Percentiles rank a stretch among this genome's conserved stretches.
phyloP scores from a whole-genome alignment of 2,797 vertebrate genomes.

The Enteromius radiatus region DNA sequence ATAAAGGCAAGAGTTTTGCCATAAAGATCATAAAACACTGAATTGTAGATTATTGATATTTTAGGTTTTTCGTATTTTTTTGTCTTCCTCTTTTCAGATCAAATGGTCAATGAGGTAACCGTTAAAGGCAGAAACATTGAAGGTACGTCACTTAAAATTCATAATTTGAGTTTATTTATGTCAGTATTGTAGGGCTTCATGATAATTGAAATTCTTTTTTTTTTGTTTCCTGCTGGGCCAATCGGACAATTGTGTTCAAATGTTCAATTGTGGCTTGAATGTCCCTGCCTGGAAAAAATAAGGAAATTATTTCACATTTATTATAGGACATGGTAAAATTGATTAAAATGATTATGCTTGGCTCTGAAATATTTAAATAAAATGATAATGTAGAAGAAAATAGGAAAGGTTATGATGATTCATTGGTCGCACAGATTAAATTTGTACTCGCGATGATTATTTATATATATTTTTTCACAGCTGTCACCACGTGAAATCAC shows the following conservation, averaged over 20 bases:
- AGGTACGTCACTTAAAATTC: constrained; percentile 63
- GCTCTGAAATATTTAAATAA: neutral
- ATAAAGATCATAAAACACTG: neutral
- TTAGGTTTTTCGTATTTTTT: neutral
- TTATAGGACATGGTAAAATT: neutral
- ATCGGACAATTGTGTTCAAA: too few species aligned
- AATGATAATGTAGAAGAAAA: neutral
- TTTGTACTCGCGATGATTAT: neutral
- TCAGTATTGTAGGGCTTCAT: neutral
- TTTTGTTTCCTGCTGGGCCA: too few species aligned
- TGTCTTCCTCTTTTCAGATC: constrained; percentile 65
- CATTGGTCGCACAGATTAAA: neutral
- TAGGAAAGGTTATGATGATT: neutral
- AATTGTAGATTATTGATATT: neutral
- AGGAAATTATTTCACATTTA: neutral
- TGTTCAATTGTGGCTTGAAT: neutral
- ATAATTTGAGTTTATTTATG: neutral
- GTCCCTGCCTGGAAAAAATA: neutral
- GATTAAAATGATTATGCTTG: neutral
- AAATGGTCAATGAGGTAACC: constrained; percentile 64
- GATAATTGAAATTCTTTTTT: neutral
- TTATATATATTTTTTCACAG: neutral
- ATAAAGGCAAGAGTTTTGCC: neutral
- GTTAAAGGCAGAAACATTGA: constrained; percentile 69
- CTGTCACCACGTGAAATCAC: too few species aligned